Percentiles rank a stretch among this genome's conserved stretches.
phyloP scores from a whole-genome alignment of 2,888 invertebrate genomes.

The Xylophagus ater region DNA sequence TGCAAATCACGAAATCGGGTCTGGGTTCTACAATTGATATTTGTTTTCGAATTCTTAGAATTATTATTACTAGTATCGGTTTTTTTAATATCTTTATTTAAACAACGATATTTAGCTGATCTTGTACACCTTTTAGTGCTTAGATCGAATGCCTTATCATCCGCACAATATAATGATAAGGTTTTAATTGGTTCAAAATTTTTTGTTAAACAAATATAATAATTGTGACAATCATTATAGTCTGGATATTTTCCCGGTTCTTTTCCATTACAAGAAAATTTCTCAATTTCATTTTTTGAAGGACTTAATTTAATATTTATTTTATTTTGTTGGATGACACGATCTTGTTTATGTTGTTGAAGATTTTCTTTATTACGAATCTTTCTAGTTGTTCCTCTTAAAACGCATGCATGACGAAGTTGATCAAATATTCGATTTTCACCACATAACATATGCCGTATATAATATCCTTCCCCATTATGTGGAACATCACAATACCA shows the following conservation, averaged over 20 bases:
- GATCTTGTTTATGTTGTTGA: not conserved
- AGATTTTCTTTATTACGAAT: not conserved
- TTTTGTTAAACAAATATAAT: constrained; percentile 18
- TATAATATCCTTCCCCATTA: constrained; percentile 16
- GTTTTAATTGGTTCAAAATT: constrained; percentile 16
- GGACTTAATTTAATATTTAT: not conserved
- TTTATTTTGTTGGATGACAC: no score
- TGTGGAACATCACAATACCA: constrained; percentile 21
- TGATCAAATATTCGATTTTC: constrained; percentile 17
- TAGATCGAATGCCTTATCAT: constrained; percentile 17
- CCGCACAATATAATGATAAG: constrained; percentile 17
- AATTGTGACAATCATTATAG: constrained; percentile 16
- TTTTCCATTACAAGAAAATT: constrained; percentile 11
- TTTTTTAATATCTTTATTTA: not conserved
- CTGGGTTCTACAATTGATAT: constrained; percentile 14
- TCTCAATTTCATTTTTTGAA: not conserved
- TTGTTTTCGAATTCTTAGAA: not conserved
- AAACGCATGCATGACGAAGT: constrained; percentile 16
- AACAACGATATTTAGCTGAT: constrained; percentile 14
- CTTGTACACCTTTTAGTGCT: constrained; percentile 13
- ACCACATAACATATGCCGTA: constrained; percentile 21
- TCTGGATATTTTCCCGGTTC: constrained; percentile 19
- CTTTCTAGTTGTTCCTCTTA: constrained; percentile 15
- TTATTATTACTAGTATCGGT: not conserved
- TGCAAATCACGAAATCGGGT: constrained; percentile 18